These are phyloP conservation scores for Ariopsis seemanni DNA, from an alignment of 2,113 vertebrate species.

Conservation along the genomic window DNA sequence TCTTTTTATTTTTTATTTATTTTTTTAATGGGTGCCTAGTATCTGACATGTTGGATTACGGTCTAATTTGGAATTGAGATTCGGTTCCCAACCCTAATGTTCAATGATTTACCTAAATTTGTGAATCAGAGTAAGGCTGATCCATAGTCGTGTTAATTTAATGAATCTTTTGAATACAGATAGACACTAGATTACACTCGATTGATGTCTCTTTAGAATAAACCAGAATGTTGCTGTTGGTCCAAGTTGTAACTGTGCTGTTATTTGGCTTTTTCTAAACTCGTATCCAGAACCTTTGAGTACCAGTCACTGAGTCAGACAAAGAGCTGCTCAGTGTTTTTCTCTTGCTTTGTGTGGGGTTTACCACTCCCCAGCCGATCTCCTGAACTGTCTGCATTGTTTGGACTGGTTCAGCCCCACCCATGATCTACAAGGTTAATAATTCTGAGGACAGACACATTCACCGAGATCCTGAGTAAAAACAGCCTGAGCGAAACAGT, in stretches of 20 bases:
- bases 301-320: constrained; percentile 51
- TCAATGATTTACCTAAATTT: background rate
- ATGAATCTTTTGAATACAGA: background rate
- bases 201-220: background rate
- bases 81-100: too few relatives aligned
- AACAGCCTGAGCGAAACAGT: background rate
- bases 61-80: too few relatives aligned
- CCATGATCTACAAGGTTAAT: background rate
- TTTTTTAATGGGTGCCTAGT: too few relatives aligned
- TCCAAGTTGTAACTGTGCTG: constrained; percentile 24
- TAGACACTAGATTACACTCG: background rate
- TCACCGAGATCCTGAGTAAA: background rate
- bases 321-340: constrained; percentile 48
- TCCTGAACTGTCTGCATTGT: constrained; percentile 27
- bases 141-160: background rate
- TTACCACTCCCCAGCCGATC: background rate
- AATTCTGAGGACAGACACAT: background rate
- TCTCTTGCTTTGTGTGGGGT: constrained; percentile 16
- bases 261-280: constrained; percentile 13
- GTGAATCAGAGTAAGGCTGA: background rate
- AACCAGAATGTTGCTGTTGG: background rate
- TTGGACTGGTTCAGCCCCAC: background rate
- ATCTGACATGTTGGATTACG: too few relatives aligned
- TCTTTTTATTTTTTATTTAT: too few relatives aligned
- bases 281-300: constrained; percentile 31